Base-by-base conservation (phyloP, 2,797 vertebrate species). In the Geotrypetes seraphini region DNA sequence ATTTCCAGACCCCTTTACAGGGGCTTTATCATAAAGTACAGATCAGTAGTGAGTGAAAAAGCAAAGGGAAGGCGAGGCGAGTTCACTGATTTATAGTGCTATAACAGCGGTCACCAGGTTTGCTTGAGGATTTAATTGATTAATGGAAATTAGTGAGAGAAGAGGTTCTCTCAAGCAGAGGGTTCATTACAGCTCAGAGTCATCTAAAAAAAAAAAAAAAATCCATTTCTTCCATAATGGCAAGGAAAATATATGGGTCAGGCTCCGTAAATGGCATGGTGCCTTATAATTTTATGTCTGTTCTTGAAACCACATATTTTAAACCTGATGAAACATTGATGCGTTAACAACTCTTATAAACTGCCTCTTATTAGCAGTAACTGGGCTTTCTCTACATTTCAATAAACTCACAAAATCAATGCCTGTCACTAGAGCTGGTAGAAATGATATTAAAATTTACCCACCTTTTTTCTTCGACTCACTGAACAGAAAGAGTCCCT, bases 331-430 rank as follows among this genome's bases (percentile, higher is more conserved):
- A 56, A 57, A 50, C 17, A 41, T 2, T 43, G 14, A 33, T 42
- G 16, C 49, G 32, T 39, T 55, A 57, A 44, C 11, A 31, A 39
- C 10, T 17, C 8, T 22, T 39, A 32, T 42, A 59, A 60, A 57
- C 12, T 43, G 21, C 33, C 59, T 25, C 28, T 41, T 49, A 36
- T 45, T 54, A 55, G 22, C 28, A 56, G 4, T 24, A 46, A 12
- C 16, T 6, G 16, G 18, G 24, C 5, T 22, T 43, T 23, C n/a
- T 3, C 36, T 23, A 49, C 29, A 39, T 63, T 53, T 52, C 46
- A 50, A 34, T 51, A 48, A 52, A 20, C 7, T 35, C 45, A 43
- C 10, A 30, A 31, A 53, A 57, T 63, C 38, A 23, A 31, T 47
- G 50, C 5, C n/a, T 34, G 8, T 27, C 19, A 4, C 2, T 29